Conservation (phyloP, 2,888 invertebrate species). For the Philonicus albiceps region DNA sequence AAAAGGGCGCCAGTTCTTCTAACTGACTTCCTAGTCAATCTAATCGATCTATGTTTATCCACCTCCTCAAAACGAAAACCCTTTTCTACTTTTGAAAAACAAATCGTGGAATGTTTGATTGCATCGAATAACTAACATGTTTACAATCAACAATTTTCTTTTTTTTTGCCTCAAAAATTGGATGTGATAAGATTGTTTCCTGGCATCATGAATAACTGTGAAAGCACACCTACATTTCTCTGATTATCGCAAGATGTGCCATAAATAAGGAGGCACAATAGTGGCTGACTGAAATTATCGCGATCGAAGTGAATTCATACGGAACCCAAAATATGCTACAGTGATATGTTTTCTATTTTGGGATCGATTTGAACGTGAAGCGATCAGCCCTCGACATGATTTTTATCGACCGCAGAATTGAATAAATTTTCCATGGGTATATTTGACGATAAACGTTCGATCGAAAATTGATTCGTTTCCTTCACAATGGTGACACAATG, state of each 20-base stretch:
- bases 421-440: slow-evolving; percentile 30
- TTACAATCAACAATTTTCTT: neutral
- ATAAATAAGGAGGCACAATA: neutral
- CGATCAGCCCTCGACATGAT: slow-evolving; percentile 38
- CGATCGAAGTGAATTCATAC: neutral
- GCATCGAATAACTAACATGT: neutral
- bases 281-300: neutral
- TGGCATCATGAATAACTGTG: neutral
- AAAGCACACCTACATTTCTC: neutral
- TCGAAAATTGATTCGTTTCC: slow-evolving; percentile 27
- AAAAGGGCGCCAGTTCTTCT: neutral
- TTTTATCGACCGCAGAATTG: slow-evolving; percentile 45
- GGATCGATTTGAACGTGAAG: neutral
- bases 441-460: slow-evolving; percentile 14
- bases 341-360: neutral
- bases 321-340: neutral
- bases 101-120: neutral
- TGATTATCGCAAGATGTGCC: neutral
- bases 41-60: neutral
- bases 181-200: neutral
- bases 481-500: slow-evolving; percentile 14
- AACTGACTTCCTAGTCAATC: neutral
- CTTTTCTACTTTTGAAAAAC: neutral
- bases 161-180: neutral
- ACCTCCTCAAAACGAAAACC: neutral